These are phyloP conservation scores for Eilema depressum DNA, from an alignment of 2,888 invertebrate genomes.

Conservation along the genomic window DNA sequence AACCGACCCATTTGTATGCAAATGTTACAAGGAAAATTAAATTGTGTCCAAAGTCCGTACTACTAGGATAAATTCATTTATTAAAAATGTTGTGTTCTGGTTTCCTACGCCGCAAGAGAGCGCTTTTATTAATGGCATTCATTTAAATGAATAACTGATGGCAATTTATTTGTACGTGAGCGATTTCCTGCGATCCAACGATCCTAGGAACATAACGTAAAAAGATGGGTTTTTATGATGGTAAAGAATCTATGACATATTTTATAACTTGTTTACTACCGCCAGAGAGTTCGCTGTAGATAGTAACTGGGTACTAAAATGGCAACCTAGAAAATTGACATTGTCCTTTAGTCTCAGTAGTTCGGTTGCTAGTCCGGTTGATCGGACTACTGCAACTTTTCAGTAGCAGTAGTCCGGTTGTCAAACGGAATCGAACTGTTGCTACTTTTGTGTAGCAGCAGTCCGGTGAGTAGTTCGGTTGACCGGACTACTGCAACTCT, in stretches of 20 bases:
- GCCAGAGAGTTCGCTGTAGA: not conserved
- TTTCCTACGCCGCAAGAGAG: slow-evolving; percentile 9
- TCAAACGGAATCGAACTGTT: no score
- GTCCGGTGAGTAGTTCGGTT: no score
- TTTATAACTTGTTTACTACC: not conserved
- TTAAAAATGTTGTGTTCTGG: slow-evolving; percentile 5
- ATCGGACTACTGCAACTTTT: no score
- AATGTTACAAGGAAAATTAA: slow-evolving; percentile 1
- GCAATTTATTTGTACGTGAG: slow-evolving; percentile 35
- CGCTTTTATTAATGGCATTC: slow-evolving; percentile 42
- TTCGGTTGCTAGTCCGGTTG: no score
- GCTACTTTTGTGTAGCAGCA: no score
- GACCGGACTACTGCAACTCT: no score
- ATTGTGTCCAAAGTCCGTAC: slow-evolving; percentile 6
- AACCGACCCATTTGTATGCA: slow-evolving; percentile 3
- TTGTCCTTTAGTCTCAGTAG: no score
- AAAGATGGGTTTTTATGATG: slow-evolving; percentile 6
- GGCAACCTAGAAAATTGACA: not conserved
- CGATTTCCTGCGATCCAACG: slow-evolving; percentile 7
- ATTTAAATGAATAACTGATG: slow-evolving; percentile 41
- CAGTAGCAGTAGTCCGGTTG: no score
- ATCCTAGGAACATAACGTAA: slow-evolving; percentile 3
- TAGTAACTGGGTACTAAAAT: not conserved
- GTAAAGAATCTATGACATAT: not conserved
- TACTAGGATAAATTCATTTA: slow-evolving; percentile 13